These are phyloP conservation scores for Drosophila tripunctata DNA, from an alignment of 2,888 invertebrate species.

Conservation along the genomic window DNA sequence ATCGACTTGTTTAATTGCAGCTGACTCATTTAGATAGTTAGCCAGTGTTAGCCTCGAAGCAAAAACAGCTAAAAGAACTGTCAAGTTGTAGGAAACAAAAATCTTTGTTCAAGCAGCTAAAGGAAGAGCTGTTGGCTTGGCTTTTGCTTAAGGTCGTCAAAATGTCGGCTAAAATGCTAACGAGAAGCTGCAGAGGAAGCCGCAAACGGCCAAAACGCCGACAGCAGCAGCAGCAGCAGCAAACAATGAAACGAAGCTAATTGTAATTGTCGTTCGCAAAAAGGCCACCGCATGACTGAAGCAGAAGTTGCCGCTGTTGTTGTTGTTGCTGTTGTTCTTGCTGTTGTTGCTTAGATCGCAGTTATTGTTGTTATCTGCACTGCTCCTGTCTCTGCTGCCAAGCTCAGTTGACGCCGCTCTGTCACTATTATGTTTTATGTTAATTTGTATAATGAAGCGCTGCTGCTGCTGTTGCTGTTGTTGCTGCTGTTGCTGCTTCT, in stretches of 20 bases:
- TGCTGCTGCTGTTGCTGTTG: slow-evolving; percentile 32
- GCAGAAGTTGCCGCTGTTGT: slow-evolving; percentile 16
- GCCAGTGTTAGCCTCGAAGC: slow-evolving; percentile 25
- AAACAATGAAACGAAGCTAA: slow-evolving; percentile 74
- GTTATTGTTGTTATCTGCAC: slow-evolving; percentile 44
- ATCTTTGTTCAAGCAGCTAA: slow-evolving; percentile 5
- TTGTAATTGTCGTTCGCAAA: slow-evolving; percentile 76
- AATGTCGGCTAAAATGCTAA: slow-evolving; percentile 78
- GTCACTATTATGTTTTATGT: slow-evolving; percentile 78
- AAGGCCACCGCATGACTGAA: slow-evolving; percentile 62
- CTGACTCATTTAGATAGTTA: slow-evolving; percentile 40
- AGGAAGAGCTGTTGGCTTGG: slow-evolving; percentile 19
- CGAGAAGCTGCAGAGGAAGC: slow-evolving; percentile 75
- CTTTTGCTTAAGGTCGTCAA: slow-evolving; percentile 66
- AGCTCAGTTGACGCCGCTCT: slow-evolving; percentile 66
- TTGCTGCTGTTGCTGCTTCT: not conserved
- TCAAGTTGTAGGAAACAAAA: slow-evolving; percentile 21
- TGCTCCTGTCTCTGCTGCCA: slow-evolving; percentile 54
- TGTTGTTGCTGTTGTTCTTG: slow-evolving; percentile 27
- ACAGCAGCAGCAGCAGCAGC: slow-evolving; percentile 41
- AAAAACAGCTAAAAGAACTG: slow-evolving; percentile 2
- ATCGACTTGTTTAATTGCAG: slow-evolving; percentile 56
- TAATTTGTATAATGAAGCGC: slow-evolving; percentile 76
- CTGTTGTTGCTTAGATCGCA: slow-evolving; percentile 28
- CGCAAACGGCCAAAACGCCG: slow-evolving; percentile 31